These are phyloP conservation scores for Oxyruncus cristatus DNA, from an alignment of 2,113 vertebrate genomes.

Conservation along the genomic window DNA sequence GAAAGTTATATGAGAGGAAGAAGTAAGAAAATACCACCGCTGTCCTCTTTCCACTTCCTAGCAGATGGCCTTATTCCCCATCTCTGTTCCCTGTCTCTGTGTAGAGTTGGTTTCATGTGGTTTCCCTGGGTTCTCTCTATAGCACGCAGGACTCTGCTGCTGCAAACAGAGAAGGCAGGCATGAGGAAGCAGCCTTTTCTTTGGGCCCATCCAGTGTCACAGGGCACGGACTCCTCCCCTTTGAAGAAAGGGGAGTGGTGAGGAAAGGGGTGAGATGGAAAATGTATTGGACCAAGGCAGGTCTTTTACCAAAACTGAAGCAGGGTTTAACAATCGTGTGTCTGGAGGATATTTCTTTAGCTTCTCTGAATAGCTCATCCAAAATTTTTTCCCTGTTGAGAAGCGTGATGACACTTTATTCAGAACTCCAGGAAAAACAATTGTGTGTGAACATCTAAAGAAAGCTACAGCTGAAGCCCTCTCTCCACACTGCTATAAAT, in stretches of 20 bases:
- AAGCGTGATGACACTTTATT: neutral
- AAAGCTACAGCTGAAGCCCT: neutral
- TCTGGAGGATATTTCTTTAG: neutral
- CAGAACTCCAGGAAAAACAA: neutral
- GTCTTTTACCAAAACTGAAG: neutral
- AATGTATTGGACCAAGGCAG: neutral
- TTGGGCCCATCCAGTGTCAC: neutral
- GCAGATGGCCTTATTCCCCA: neutral
- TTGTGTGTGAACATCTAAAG: neutral
- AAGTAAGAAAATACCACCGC: neutral
- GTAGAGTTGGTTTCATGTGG: neutral
- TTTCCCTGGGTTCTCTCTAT: neutral
- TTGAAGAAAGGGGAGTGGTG: neutral
- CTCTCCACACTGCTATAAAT: neutral
- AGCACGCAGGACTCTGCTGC: neutral
- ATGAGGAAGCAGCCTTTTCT: neutral
- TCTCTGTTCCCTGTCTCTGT: neutral
- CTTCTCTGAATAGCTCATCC: neutral
- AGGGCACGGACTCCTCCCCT: neutral
- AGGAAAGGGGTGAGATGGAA: neutral
- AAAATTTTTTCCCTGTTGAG: neutral
- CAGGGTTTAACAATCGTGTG: accelerated
- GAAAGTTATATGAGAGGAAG: neutral
- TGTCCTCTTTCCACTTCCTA: neutral
- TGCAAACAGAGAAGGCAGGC: neutral